phyloP scores from a whole-genome alignment of 2,888 invertebrate genomes.

The Cataglyphis rosenhaueri region DNA sequence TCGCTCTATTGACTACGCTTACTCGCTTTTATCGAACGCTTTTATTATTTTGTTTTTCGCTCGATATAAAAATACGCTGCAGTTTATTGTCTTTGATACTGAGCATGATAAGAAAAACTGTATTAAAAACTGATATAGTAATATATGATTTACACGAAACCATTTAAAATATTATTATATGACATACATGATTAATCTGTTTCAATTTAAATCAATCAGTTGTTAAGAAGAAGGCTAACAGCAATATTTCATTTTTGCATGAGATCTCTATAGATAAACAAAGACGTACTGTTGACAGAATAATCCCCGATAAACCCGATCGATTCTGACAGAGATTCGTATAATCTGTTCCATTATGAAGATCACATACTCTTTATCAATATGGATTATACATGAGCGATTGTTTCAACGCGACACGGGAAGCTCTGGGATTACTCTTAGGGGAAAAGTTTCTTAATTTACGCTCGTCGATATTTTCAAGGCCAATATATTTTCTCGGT shows the following conservation, averaged over 20 bases:
- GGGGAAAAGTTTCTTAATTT: constrained; percentile 53
- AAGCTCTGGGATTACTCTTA: constrained; percentile 29
- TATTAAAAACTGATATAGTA: neutral
- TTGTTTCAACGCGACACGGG: constrained; percentile 44
- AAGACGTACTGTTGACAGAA: neutral
- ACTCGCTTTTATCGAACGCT: neutral
- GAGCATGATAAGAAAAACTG: neutral
- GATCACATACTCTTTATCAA: neutral
- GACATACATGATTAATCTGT: neutral
- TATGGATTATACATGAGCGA: constrained; percentile 33
- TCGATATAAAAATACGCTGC: constrained; percentile 7
- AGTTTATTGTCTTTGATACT: constrained; percentile 4
- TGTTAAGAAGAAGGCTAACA: neutral
- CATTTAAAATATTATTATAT: neutral
- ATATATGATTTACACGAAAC: neutral
- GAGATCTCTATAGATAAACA: constrained; percentile 2
- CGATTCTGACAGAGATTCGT: neutral
- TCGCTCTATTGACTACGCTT: neutral
- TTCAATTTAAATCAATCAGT: neutral
- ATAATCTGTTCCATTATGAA: constrained; percentile 15
- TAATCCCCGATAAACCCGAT: neutral
- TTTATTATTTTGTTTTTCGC: neutral
- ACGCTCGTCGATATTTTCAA: constrained; percentile 51
- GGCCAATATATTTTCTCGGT: constrained; percentile 45
- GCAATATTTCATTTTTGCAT: neutral